Evolutionary conservation across 2,113 vertebrate species (phyloP).

Genomic region (Ifrita kowaldi): DNA sequence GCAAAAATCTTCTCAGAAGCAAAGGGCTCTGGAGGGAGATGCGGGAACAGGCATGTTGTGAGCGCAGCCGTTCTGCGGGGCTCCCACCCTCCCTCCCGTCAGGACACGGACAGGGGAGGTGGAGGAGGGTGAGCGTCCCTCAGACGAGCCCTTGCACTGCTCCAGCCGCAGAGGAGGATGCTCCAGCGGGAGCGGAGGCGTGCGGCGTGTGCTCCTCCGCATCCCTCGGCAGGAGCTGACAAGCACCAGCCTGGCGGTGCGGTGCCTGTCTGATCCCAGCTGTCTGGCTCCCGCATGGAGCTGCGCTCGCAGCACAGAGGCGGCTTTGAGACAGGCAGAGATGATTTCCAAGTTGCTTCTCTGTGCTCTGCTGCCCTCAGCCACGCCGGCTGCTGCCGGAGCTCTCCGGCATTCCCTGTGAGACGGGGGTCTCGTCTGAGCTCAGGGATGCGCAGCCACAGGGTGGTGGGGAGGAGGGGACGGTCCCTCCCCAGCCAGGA

Average conservation of each 20-base stretch:
- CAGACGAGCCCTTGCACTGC: accelerated
- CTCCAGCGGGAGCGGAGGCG: not conserved
- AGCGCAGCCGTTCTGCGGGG: not conserved
- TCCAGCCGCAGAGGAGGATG: not conserved
- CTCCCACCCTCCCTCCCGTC: not conserved
- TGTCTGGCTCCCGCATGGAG: not conserved
- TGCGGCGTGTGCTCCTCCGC: not conserved
- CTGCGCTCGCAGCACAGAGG: not conserved
- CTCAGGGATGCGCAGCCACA: not conserved
- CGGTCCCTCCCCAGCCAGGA: accelerated
- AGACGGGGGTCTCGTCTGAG: not conserved
- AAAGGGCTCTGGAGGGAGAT: not conserved
- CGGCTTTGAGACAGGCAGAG: not conserved
- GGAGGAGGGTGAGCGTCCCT: not conserved
- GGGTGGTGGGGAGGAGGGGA: not conserved
- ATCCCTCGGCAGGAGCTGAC: not conserved
- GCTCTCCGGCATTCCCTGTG: not conserved
- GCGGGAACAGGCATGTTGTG: accelerated
- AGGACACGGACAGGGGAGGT: not conserved
- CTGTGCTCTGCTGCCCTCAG: not conserved
- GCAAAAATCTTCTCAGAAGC: not conserved
- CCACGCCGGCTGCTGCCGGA: not conserved
- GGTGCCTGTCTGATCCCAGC: not conserved
- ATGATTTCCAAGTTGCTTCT: not conserved
- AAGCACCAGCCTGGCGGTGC: not conserved